phyloP scores from a whole-genome alignment of 2,113 vertebrate genomes.

The Corythornis vintsioides region DNA sequence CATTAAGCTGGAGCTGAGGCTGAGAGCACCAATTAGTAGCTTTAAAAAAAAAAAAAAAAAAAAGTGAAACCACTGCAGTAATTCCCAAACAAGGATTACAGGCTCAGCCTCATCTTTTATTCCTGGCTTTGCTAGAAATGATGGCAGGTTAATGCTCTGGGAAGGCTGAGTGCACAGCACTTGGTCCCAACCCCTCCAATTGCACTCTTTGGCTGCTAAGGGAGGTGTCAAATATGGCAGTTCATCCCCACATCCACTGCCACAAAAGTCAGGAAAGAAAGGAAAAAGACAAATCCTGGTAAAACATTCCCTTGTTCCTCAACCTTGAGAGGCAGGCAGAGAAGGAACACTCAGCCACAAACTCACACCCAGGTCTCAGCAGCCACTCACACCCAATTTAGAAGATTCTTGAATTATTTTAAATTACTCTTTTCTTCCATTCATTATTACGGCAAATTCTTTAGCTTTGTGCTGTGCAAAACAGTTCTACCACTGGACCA shows the following conservation, averaged over 20 bases:
- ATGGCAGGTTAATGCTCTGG: neutral
- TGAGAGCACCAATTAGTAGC: slow-evolving; percentile 20
- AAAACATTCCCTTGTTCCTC: neutral
- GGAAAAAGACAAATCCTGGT: neutral
- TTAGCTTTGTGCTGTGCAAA: neutral
- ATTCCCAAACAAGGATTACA: neutral
- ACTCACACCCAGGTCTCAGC: neutral
- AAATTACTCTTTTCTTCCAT: neutral
- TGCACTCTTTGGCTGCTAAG: neutral
- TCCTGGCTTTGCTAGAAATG: neutral
- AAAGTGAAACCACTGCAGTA: neutral
- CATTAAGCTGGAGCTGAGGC: slow-evolving; percentile 17
- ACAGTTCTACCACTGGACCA: neutral
- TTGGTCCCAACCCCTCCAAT: accelerated
- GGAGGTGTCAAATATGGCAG: neutral
- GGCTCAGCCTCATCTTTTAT: neutral
- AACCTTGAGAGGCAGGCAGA: neutral
- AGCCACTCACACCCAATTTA: accelerated
- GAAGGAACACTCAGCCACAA: neutral
- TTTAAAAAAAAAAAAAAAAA: neutral
- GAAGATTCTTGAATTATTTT: neutral
- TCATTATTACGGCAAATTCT: neutral
- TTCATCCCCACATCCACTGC: neutral
- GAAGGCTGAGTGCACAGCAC: neutral
- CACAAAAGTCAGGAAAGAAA: neutral